Evolutionary conservation across 2,888 invertebrate species (phyloP).

Genomic region (Myathropa florea): DNA sequence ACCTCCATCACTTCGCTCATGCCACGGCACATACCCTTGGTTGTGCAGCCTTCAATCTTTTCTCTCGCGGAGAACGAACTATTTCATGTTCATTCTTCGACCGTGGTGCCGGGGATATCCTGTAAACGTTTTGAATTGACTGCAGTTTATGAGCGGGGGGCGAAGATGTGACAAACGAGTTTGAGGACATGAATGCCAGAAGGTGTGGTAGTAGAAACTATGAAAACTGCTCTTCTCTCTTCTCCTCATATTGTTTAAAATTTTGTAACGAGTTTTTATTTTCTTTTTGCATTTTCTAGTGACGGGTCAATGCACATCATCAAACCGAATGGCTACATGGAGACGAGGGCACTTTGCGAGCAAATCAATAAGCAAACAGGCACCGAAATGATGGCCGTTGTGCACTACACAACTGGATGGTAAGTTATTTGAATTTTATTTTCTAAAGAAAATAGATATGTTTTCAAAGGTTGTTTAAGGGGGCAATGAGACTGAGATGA

Average conservation of each 20-base stretch:
- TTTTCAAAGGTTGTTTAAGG: not conserved
- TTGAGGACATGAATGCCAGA: slow-evolving; percentile 46
- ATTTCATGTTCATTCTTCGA: slow-evolving; percentile 18
- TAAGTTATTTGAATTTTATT: slow-evolving; percentile 78
- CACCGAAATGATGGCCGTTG: slow-evolving; percentile 84
- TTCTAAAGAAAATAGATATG: not conserved
- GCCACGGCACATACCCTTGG: not conserved
- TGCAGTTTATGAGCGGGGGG: not conserved
- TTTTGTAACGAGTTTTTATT: slow-evolving; percentile 49
- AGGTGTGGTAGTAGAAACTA: slow-evolving; percentile 12
- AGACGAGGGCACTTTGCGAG: slow-evolving; percentile 80
- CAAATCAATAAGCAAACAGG: slow-evolving; percentile 81
- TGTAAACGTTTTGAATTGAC: slow-evolving; percentile 43
- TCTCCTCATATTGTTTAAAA: slow-evolving; percentile 51
- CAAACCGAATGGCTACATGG: slow-evolving; percentile 80
- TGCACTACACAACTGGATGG: slow-evolving; percentile 89
- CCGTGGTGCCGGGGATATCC: not conserved
- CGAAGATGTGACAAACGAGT: slow-evolving; percentile 56
- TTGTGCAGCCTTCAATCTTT: slow-evolving; percentile 18
- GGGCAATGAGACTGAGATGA: not conserved
- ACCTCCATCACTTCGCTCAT: slow-evolving; percentile 34
- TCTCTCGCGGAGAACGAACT: slow-evolving; percentile 20
- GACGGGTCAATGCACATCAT: slow-evolving; percentile 81
- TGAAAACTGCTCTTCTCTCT: slow-evolving; percentile 37
- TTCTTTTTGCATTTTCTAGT: slow-evolving; percentile 74